Evolutionary conservation across 2,888 invertebrate species (phyloP).

Genomic region (Epinotia demarniana): DNA sequence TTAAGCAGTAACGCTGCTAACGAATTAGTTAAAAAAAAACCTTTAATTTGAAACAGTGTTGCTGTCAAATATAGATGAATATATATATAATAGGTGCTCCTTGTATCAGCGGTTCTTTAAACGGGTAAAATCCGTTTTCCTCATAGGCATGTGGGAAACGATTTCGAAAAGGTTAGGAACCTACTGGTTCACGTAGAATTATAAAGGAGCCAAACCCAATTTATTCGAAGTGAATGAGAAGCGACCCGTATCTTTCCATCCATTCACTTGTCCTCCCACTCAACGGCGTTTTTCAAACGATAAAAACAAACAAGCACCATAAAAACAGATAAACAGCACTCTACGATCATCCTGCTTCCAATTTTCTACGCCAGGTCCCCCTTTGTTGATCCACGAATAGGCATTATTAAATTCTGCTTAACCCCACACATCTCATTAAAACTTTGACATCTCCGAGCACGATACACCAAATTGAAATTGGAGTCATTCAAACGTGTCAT

Average conservation of each 20-base stretch:
- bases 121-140: no score
- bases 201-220: neutral
- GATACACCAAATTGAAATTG: conserved; percentile 31
- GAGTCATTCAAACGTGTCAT: conserved; percentile 36
- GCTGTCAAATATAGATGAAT: no score
- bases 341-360: conserved; percentile 26
- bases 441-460: conserved; percentile 36
- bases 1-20: no score
- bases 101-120: no score
- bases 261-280: conserved; percentile 26
- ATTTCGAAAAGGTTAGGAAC: no score
- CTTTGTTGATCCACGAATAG: conserved; percentile 38
- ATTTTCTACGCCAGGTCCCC: conserved; percentile 40
- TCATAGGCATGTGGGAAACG: no score
- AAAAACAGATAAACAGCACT: conserved; percentile 39
- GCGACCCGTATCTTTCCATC: conserved; percentile 25
- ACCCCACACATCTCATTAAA: conserved; percentile 43
- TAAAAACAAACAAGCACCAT: conserved; percentile 35
- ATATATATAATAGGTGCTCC: no score
- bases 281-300: conserved; percentile 33
- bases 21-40: no score
- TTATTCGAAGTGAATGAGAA: conserved; percentile 11
- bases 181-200: neutral
- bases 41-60: no score
- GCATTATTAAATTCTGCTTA: conserved; percentile 42